Conservation (phyloP, 2,888 invertebrate species). For the Leucophenga montana region DNA sequence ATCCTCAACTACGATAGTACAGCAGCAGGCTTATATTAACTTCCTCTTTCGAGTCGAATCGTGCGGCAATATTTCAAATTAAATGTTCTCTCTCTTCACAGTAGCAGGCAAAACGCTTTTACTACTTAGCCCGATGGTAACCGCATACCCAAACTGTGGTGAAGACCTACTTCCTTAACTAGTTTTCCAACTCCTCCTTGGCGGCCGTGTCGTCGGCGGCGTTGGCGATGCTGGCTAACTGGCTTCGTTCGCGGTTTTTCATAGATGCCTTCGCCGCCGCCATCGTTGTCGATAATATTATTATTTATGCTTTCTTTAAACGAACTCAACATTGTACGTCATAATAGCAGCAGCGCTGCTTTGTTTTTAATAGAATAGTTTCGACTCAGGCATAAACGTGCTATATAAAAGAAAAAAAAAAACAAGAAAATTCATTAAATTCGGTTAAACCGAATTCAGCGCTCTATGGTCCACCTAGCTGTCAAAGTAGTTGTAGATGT, state of each 20-base stretch:
- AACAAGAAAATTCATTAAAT: too few species aligned
- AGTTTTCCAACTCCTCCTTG: constrained; percentile 15
- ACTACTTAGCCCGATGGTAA: constrained; percentile 8
- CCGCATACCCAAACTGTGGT: not conserved
- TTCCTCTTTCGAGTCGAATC: not conserved
- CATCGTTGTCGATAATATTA: constrained; percentile 18
- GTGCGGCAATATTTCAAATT: constrained; percentile 2
- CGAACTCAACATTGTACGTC: constrained; percentile 59
- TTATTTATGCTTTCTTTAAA: constrained; percentile 68
- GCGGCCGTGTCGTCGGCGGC: not conserved
- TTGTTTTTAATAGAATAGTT: constrained; percentile 30
- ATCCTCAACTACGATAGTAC: not conserved
- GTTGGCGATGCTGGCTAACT: not conserved
- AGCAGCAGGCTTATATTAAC: not conserved
- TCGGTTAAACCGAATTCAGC: too few species aligned
- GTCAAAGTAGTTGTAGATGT: too few species aligned
- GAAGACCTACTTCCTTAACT: constrained; percentile 27
- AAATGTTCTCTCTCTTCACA: not conserved
- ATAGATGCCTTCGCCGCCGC: constrained; percentile 9
- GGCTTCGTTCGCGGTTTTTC: not conserved
- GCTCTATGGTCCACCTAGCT: too few species aligned
- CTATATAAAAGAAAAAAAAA: not conserved
- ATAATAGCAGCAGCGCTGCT: constrained; percentile 49
- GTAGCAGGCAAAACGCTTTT: constrained; percentile 18
- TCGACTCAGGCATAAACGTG: not conserved